Evolutionary conservation across 2,797 vertebrate genomes (phyloP).

Genomic region (Alosa sapidissima): DNA sequence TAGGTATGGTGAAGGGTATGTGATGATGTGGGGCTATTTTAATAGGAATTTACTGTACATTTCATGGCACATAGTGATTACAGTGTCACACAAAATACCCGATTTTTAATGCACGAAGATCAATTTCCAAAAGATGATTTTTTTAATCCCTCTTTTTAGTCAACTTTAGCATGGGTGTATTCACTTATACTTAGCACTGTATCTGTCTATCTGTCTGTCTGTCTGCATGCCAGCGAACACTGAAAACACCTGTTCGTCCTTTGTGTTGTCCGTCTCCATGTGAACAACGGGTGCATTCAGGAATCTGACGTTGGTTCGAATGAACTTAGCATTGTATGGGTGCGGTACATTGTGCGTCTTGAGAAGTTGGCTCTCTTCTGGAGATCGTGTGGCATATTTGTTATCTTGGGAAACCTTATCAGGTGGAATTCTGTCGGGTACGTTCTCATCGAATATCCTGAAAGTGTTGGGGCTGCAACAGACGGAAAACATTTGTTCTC

Average conservation of each 20-base stretch:
- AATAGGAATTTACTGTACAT: no score
- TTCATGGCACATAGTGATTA: no score
- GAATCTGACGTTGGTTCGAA: conserved; percentile 55
- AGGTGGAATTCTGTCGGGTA: conserved; percentile 45
- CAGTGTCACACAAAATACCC: no score
- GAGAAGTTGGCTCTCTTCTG: conserved; percentile 6
- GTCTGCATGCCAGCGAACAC: not conserved
- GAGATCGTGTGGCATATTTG: conserved; percentile 20
- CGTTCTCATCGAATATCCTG: conserved; percentile 52
- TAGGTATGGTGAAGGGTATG: no score
- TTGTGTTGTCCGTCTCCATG: conserved; percentile 42
- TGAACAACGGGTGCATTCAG: conserved; percentile 51
- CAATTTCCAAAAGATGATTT: no score
- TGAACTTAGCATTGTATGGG: conserved; percentile 48
- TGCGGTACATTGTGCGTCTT: conserved; percentile 51
- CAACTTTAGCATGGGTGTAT: no score
- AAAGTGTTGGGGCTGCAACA: conserved; percentile 52
- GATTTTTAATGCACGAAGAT: no score
- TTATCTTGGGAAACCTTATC: conserved; percentile 34
- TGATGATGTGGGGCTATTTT: no score
- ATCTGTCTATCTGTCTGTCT: not conserved
- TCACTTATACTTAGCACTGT: no score
- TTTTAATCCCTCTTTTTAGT: no score
- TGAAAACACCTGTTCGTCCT: conserved; percentile 45
- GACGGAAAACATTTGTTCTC: not conserved